Base-by-base conservation (phyloP, 2,888 invertebrate genomes). In the Pantelozetes paolii region DNA sequence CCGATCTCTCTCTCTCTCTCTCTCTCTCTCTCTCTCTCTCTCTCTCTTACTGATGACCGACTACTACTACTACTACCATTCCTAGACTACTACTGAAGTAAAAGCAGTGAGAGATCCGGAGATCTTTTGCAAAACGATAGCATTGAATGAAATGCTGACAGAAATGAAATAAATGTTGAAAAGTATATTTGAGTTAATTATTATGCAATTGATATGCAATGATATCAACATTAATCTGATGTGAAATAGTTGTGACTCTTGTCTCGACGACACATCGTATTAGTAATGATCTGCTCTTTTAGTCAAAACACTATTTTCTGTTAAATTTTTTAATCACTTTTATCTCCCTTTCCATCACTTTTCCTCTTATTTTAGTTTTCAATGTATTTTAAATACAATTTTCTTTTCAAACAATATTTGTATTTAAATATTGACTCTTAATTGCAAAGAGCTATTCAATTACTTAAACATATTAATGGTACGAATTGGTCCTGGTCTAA, bases 131-230 rank as follows among this genome's bases (percentile, higher is more conserved):
- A 64, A n/a, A 18, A 36, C 36, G 36, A 36, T 6, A 42, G 67
- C 67, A 67, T 36, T 62, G n/a, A 42, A 67, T 67, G 36, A 30
- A 67, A 40, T 20, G 67, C 67, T 67, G 40, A 67, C 67, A 67
- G 67, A 67, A 67, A 1, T 67, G 67, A 40, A 64, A 6, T 40
- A 30, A 30, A 42, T 42, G 67, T 67, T 67, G 67, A 67, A 67
- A 67, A 42, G 36, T 67, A 23, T 40, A 67, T 23, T 67, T 42
- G 23, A 67, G 67, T 67, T 67, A 67, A 67, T 67, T 67, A 67
- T 67, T 62, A 42, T 40, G 67, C 67, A 67, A 67, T 36, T 23
- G 67, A 67, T 67, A 36, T 36, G 40, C 67, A 67, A 23, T 23
- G 67, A 67, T 67, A 36, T 36, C 42, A 40, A 18, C 32, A 42